Evolutionary conservation across 2,797 vertebrate species (phyloP).

Genomic region (Bufotes viridis): DNA sequence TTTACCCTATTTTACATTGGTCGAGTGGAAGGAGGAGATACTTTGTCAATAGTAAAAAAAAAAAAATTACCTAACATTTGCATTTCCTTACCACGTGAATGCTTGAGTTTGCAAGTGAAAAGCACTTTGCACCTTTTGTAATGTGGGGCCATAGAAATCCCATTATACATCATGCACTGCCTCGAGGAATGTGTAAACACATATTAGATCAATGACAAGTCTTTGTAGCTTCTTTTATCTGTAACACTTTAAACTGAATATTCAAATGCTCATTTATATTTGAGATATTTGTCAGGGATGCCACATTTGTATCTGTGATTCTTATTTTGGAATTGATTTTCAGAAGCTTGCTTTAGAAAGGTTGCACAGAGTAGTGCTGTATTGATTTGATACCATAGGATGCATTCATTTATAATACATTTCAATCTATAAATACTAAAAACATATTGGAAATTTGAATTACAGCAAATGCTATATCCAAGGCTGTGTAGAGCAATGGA

Average conservation of each 20-base stretch:
- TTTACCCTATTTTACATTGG: constrained; percentile 69
- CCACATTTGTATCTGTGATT: constrained; percentile 63
- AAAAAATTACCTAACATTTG: constrained; percentile 74
- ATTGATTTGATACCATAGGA: neutral
- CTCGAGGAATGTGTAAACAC: constrained; percentile 79
- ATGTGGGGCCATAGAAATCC: constrained; percentile 74
- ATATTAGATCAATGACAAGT: constrained; percentile 75
- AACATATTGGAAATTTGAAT: too few relatives aligned
- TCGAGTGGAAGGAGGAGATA: constrained; percentile 44
- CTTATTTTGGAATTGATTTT: constrained; percentile 7
- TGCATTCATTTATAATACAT: neutral
- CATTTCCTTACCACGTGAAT: constrained; percentile 75
- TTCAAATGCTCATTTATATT: constrained; percentile 78
- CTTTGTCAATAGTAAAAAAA: constrained; percentile 70
- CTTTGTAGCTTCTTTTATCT: constrained; percentile 77
- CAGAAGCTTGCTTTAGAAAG: neutral
- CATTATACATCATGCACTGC: constrained; percentile 76
- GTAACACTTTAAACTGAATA: constrained; percentile 78
- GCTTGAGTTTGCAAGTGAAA: constrained; percentile 85
- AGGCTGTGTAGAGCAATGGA: too few relatives aligned
- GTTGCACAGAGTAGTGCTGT: too few relatives aligned
- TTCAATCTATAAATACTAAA: neutral
- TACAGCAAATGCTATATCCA: too few relatives aligned
- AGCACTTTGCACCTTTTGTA: constrained; percentile 79
- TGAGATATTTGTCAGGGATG: constrained; percentile 72